These are phyloP conservation scores for Cerastoderma edule DNA, from an alignment of 2,888 invertebrate genomes.

Conservation along the genomic window DNA sequence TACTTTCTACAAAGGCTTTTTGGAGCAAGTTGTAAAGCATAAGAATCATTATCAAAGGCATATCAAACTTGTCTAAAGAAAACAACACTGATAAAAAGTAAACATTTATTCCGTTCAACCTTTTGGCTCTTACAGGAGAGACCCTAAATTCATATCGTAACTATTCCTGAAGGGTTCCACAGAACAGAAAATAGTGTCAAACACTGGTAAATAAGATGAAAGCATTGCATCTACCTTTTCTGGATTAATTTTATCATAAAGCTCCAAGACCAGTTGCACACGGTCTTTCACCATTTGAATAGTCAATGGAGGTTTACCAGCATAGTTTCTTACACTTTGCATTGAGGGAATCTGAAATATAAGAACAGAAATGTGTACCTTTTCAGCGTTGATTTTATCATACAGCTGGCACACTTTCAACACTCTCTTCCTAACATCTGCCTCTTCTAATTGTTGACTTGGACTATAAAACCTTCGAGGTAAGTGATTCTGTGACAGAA, in stretches of 20 bases:
- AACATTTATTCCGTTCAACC: no score
- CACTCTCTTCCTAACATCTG: slow-evolving; percentile 89
- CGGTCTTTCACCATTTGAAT: slow-evolving; percentile 90
- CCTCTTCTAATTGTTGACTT: slow-evolving; percentile 16
- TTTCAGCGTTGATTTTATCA: slow-evolving; percentile 92
- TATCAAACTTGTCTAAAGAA: no score
- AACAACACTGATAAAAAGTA: no score
- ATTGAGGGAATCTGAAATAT: slow-evolving; percentile 58
- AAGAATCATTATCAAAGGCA: no score
- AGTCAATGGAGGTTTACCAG: slow-evolving; percentile 62
- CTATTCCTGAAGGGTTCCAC: no score
- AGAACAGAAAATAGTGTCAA: no score
- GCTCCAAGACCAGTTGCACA: slow-evolving; percentile 93
- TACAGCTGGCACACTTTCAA: slow-evolving; percentile 92
- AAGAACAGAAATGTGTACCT: slow-evolving; percentile 86
- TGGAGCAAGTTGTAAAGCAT: no score
- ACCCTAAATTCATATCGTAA: no score
- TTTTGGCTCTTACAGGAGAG: no score
- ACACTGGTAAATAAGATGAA: no score
- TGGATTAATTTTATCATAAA: slow-evolving; percentile 94
- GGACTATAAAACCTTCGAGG: slow-evolving; percentile 32
- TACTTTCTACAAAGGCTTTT: no score
- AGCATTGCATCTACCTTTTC: slow-evolving; percentile 88
- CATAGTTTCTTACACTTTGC: slow-evolving; percentile 61
- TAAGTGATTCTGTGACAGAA: slow-evolving; percentile 6